Percentiles rank a stretch among this genome's conserved stretches.
Evolutionary conservation across 2,797 vertebrate genomes (phyloP).

Genomic region (Sebastes goodei): DNA sequence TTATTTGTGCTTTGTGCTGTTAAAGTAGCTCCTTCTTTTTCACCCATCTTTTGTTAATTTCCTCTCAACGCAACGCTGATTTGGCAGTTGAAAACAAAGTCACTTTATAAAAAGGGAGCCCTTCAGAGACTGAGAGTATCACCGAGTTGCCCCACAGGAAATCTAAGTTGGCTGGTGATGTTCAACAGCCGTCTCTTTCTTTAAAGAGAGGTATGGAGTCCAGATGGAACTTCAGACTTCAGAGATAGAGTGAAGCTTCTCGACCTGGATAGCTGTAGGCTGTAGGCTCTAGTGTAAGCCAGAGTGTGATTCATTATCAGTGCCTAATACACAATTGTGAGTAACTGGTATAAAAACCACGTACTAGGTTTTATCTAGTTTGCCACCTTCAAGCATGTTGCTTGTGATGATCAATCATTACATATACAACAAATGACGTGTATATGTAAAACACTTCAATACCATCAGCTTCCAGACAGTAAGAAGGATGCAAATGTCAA

Average conservation of each 20-base stretch:
- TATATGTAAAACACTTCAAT: background rate
- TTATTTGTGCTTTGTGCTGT: background rate
- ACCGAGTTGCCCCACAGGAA: constrained; percentile 22
- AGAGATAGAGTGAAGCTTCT: constrained; percentile 9
- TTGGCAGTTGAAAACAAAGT: constrained; percentile 8
- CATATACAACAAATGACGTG: background rate
- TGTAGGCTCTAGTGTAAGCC: background rate
- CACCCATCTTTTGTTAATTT: constrained; percentile 8
- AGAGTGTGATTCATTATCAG: background rate
- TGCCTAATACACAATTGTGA: background rate
- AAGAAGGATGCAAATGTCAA: constrained; percentile 14
- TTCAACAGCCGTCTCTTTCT: constrained; percentile 18
- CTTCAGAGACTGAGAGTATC: constrained; percentile 11
- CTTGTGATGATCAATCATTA: background rate
- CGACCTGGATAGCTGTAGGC: background rate
- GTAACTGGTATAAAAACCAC: background rate
- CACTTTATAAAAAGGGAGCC: constrained; percentile 11
- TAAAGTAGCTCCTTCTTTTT: constrained; percentile 4
- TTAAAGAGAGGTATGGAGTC: constrained; percentile 15
- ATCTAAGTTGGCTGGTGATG: constrained; percentile 27
- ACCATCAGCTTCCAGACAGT: background rate
- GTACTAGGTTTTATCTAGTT: background rate
- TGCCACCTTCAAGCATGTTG: background rate
- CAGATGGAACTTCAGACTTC: background rate
- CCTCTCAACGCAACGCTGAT: background rate